A percentile compares a stretch with the other conserved stretches of the same genome.
Evolutionary conservation across 2,888 invertebrate species (phyloP).

Genomic region (Cantharis nigra): DNA sequence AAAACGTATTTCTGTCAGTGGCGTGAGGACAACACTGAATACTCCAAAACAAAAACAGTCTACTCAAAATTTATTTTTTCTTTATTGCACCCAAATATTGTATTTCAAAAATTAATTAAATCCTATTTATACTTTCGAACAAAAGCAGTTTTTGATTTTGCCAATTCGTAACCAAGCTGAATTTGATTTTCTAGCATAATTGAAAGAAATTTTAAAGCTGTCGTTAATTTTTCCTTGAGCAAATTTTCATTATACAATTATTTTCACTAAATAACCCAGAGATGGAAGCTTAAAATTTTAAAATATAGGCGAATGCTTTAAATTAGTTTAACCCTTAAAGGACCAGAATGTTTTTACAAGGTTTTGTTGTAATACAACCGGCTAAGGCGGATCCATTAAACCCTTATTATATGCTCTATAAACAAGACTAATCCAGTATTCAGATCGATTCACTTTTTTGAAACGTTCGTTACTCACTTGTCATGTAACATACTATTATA

Average conservation of each 20-base stretch:
- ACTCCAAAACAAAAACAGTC: neutral
- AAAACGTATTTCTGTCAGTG: neutral
- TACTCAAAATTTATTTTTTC: neutral
- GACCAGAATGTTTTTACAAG: neutral
- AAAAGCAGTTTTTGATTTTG: neutral
- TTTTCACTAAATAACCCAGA: neutral
- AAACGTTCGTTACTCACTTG: too few relatives aligned
- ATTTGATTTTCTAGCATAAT: neutral
- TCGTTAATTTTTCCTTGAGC: neutral
- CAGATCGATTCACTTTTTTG: too few relatives aligned
- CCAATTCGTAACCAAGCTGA: neutral
- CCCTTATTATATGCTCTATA: too few relatives aligned
- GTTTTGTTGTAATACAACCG: neutral
- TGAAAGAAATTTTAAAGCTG: neutral
- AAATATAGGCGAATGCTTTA: neutral
- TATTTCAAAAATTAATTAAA: neutral
- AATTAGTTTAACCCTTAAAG: neutral
- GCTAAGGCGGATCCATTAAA: neutral
- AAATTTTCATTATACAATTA: neutral
- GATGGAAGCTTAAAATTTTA: neutral
- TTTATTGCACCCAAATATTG: neutral
- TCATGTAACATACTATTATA: too few relatives aligned
- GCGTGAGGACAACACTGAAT: neutral
- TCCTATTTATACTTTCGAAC: neutral
- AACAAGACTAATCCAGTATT: too few relatives aligned